A percentile compares a stretch with the other conserved stretches of the same genome.
Conservation (phyloP, 2,888 invertebrate genomes). For the Mythimna pallens region DNA sequence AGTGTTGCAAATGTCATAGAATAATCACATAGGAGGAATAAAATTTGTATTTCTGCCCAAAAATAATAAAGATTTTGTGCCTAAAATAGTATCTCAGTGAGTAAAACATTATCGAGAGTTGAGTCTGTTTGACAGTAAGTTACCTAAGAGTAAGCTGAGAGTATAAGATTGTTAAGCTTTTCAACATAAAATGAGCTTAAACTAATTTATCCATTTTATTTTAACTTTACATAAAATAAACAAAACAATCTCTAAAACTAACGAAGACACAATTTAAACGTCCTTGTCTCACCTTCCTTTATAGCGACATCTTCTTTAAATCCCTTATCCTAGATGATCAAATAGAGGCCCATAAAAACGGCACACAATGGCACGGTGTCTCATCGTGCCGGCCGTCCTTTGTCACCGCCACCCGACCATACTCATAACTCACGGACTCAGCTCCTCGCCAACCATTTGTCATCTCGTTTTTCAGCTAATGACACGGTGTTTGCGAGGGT, state of each 20-base stretch:
- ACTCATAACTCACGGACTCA: conserved; percentile 50
- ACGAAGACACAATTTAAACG: not conserved
- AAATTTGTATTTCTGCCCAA: not conserved
- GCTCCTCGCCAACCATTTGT: conserved; percentile 46
- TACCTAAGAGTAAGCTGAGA: not conserved
- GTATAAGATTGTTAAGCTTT: not conserved
- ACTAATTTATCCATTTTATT: not conserved
- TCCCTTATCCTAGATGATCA: conserved; percentile 35
- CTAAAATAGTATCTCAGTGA: not conserved
- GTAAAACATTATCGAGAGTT: not conserved
- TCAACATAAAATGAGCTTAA: not conserved
- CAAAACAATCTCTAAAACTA: not conserved
- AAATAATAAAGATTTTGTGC: not conserved
- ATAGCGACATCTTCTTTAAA: conserved; percentile 20
- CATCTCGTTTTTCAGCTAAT: conserved; percentile 55
- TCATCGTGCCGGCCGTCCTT: conserved; percentile 24
- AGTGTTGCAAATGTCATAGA: not conserved
- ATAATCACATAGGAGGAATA: conserved; percentile 1
- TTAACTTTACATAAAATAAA: not conserved
- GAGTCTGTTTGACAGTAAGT: not conserved
- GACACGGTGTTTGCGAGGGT: conserved; percentile 22
- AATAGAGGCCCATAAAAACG: conserved; percentile 28
- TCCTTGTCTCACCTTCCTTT: not conserved
- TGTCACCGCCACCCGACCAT: conserved; percentile 24
- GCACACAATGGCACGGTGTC: conserved; percentile 31